These are phyloP conservation scores for Ceramica pisi DNA, from an alignment of 2,888 invertebrate species.

Conservation along the genomic window DNA sequence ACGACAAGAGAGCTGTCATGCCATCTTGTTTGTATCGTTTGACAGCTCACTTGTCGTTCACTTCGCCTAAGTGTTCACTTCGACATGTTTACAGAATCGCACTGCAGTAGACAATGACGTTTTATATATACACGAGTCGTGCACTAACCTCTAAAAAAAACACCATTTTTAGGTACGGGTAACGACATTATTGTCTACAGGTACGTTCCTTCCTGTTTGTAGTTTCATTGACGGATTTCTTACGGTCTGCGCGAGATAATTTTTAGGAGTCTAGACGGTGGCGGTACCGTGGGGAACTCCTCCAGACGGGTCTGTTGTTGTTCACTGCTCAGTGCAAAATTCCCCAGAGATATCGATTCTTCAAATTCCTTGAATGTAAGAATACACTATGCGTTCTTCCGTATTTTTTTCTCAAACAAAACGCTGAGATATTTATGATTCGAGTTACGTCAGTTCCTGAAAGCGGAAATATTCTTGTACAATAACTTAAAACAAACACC, in stretches of 20 bases:
- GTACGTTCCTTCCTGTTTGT: not conserved
- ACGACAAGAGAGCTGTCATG: too few species aligned
- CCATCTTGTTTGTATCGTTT: too few species aligned
- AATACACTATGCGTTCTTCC: not conserved
- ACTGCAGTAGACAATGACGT: not conserved
- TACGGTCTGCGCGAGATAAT: conserved; percentile 18
- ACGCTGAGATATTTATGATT: not conserved
- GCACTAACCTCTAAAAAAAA: too few species aligned
- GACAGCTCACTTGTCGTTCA: too few species aligned
- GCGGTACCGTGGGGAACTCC: conserved; percentile 1
- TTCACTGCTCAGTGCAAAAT: conserved; percentile 7
- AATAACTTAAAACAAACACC: conserved; percentile 2
- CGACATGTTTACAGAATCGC: too few species aligned
- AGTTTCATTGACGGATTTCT: conserved; percentile 3
- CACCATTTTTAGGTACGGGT: too few species aligned
- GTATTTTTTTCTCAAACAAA: not conserved
- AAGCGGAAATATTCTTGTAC: not conserved
- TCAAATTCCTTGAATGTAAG: not conserved
- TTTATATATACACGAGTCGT: too few species aligned
- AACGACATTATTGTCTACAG: too few species aligned
- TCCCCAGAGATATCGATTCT: conserved; percentile 17
- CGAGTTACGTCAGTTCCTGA: not conserved
- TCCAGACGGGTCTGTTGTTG: conserved; percentile 39
- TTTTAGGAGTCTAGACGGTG: conserved; percentile 44
- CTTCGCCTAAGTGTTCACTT: too few species aligned